Evolutionary conservation across 2,797 vertebrate genomes (phyloP).

Genomic region (Petrocephalus schoutedeni): DNA sequence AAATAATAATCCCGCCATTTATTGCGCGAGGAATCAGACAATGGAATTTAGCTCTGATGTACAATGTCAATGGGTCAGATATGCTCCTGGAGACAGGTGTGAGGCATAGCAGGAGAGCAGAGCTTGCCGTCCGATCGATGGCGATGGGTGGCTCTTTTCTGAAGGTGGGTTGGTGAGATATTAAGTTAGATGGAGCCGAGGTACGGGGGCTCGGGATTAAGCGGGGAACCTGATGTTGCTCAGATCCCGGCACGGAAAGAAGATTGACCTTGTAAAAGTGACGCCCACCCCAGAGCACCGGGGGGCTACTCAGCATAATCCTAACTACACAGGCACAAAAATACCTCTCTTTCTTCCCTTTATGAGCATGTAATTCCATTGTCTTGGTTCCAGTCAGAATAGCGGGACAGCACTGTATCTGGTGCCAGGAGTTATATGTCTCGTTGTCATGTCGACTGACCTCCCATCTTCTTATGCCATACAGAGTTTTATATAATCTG

Average conservation of each 20-base stretch:
- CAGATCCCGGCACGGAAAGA: not conserved
- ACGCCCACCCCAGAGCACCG: not conserved
- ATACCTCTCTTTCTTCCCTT: not conserved
- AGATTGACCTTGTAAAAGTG: not conserved
- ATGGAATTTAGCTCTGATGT: slow-evolving; percentile 33
- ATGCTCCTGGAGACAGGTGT: slow-evolving; percentile 12
- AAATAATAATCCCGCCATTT: slow-evolving; percentile 54
- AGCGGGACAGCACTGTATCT: not conserved
- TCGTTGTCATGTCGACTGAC: not conserved
- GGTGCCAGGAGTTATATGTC: not conserved
- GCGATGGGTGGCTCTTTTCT: not conserved
- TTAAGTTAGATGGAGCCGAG: slow-evolving; percentile 18
- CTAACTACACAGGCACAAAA: not conserved
- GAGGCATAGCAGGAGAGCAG: not conserved
- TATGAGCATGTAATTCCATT: slow-evolving; percentile 4
- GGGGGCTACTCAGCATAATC: slow-evolving; percentile 5
- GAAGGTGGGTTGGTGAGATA: slow-evolving; percentile 15
- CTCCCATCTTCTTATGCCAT: not conserved
- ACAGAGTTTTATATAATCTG: no score
- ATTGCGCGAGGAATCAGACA: slow-evolving; percentile 37
- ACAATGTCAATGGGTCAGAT: slow-evolving; percentile 25
- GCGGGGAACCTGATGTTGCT: not conserved
- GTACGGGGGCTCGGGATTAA: slow-evolving; percentile 3
- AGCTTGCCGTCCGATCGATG: not conserved
- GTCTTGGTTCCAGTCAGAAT: not conserved